Base-by-base conservation (phyloP, 2,797 vertebrate species). In the Heliangelus exortis region DNA sequence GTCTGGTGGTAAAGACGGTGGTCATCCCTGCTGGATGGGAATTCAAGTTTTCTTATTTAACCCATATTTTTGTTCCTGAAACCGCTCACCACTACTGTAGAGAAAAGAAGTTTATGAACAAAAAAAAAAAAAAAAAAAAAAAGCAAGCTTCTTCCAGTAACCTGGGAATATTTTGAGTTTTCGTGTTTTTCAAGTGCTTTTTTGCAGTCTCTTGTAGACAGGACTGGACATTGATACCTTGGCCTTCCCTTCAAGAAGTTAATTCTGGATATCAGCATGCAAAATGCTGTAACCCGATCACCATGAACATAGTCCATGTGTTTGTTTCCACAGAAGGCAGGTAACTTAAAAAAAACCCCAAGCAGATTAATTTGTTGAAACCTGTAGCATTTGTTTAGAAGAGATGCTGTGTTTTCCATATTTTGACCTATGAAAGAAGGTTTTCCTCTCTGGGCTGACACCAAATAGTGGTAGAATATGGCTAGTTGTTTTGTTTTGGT, bases 301-400 rank as follows among this genome's bases (percentile, higher is more conserved):
- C 3, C 9, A 6, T 13, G 10, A 12, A 7, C 15, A 3, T 4
- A 51, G 7, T 13, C 4, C 4, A 5, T 28, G 3, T 31, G 16
- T n/a, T 73, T 54, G 7, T 4, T 77, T 55, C 55, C 8, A 9
- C 0, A 34, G 63, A 50, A 75, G 84, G 54, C 10, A 8, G 65
- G 28, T 67, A 43, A 82, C 12, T 34, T 58, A 62, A 41, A 41
- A 41, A 41, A 41, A 58, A 82, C 53, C 53, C 4, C 10, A 73
- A 7, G 4, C 33, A 54, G 23, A 34, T 51, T 13, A 66, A 10
- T 41, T 36, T 51, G 2, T 55, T 74, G 61, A 55, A 22, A 48
- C 25, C 11, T 7, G 1, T 21, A 36, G 31, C 33, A 48, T 2
- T 16, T 66, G 5, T 50, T 83, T 36, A 63, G 57, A 68, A 65